These are phyloP conservation scores for Proctacanthus coquilletti DNA, from an alignment of 1,140 invertebrate species.

Conservation along the genomic window DNA sequence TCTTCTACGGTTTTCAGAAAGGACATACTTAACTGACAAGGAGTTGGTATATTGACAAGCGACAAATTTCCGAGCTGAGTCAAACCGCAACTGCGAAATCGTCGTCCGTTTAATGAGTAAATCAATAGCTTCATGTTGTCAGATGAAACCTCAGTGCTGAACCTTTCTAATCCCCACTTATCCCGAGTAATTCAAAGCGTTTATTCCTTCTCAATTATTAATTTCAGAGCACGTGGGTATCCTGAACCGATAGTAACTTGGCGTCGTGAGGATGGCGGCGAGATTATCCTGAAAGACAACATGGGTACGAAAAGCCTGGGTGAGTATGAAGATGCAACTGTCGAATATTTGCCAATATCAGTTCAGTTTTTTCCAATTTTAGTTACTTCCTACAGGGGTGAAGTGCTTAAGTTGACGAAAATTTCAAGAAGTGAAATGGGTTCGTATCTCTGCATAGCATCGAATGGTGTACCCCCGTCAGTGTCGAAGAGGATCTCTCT, in stretches of 20 bases:
- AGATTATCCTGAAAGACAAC: conserved; percentile 56
- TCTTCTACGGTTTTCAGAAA: too few species aligned
- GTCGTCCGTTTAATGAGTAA: too few species aligned
- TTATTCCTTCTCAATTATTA: too few species aligned
- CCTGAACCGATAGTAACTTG: conserved; percentile 72
- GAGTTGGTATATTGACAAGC: too few species aligned
- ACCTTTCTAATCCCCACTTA: too few species aligned
- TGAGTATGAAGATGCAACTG: conserved; percentile 18
- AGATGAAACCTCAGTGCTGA: too few species aligned
- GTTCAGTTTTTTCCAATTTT: conserved; percentile 19
- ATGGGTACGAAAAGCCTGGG: conserved; percentile 45
- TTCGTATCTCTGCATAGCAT: conserved; percentile 75
- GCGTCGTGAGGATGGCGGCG: conserved; percentile 65
- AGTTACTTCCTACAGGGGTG: conserved; percentile 48
- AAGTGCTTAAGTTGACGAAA: conserved; percentile 59
- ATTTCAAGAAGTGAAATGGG: conserved; percentile 76
- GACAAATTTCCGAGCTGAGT: too few species aligned
- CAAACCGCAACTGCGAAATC: too few species aligned
- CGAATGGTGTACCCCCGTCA: conserved; percentile 60
- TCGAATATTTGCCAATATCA: background rate
- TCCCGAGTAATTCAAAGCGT: too few species aligned
- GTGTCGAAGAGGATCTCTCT: conserved; percentile 70
- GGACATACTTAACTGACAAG: too few species aligned
- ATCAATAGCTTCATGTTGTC: too few species aligned
- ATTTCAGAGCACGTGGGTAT: conserved; percentile 52